Percentiles rank a stretch among this genome's conserved stretches.
These are phyloP conservation scores for Zosterops pallidus DNA, from an alignment of 2,113 vertebrate species.

Conservation along the genomic window DNA sequence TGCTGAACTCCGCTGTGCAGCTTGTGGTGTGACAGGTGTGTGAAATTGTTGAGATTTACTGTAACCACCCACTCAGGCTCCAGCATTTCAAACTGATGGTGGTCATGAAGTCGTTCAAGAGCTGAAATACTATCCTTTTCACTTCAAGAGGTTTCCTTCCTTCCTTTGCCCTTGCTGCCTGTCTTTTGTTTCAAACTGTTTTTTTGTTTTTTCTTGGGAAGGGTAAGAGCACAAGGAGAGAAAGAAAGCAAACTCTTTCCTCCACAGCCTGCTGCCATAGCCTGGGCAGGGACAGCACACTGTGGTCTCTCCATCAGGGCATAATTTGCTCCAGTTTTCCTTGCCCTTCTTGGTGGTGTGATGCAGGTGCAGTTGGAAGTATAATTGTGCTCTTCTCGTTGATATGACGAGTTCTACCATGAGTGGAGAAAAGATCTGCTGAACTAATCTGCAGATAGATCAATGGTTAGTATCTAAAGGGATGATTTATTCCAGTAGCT, in stretches of 20 bases:
- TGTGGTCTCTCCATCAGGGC: neutral
- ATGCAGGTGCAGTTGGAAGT: neutral
- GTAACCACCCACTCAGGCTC: neutral
- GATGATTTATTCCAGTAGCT: conserved; percentile 13
- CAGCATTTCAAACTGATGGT: neutral
- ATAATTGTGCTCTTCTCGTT: neutral
- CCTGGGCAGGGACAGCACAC: rapidly evolving
- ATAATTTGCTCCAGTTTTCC: neutral
- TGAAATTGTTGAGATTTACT: conserved; percentile 17
- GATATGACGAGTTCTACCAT: neutral
- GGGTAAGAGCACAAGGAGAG: neutral
- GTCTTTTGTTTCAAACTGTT: neutral
- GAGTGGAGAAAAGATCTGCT: neutral
- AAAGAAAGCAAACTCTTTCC: neutral
- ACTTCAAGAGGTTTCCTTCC: neutral
- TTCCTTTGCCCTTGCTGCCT: neutral
- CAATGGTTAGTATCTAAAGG: neutral
- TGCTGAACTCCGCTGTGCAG: neutral
- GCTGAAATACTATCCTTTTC: conserved; percentile 6
- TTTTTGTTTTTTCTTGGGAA: neutral
- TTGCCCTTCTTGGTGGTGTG: neutral
- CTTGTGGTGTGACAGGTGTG: conserved; percentile 5
- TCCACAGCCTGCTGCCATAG: rapidly evolving
- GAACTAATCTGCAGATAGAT: neutral
- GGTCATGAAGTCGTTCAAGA: neutral